These are phyloP conservation scores for Urophycis tenuis DNA, from an alignment of 2,797 vertebrate species.

Conservation along the genomic window DNA sequence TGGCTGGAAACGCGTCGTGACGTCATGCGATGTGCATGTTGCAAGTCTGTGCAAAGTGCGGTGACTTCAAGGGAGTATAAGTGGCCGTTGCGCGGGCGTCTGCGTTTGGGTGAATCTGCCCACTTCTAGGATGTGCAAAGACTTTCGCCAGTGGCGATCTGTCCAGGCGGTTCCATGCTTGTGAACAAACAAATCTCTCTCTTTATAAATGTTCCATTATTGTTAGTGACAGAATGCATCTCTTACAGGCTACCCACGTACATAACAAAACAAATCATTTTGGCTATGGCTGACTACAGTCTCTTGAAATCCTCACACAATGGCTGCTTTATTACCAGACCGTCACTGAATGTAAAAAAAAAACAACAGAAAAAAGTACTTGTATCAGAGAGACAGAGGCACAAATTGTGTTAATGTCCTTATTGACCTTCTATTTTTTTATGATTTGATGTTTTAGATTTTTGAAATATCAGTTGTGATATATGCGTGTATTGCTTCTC, in stretches of 20 bases:
- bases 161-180: conserved; percentile 47
- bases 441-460: background rate
- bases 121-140: conserved; percentile 35
- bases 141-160: conserved; percentile 48
- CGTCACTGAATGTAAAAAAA: background rate
- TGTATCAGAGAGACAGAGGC: background rate
- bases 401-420: background rate
- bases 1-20: background rate
- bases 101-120: conserved; percentile 5
- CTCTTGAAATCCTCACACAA: background rate
- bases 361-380: no score
- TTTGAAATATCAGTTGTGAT: background rate
- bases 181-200: conserved; percentile 35
- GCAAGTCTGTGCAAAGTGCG: background rate
- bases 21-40: background rate
- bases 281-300: background rate
- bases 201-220: conserved; percentile 58
- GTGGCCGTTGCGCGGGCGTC: conserved; percentile 6
- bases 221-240: conserved; percentile 48
- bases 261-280: background rate
- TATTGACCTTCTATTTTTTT: background rate
- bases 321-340: background rate
- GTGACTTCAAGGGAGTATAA: background rate
- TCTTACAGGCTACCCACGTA: conserved; percentile 11
- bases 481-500: background rate